phyloP scores from a whole-genome alignment of 1,140 invertebrate genomes.

The Myzus persicae region DNA sequence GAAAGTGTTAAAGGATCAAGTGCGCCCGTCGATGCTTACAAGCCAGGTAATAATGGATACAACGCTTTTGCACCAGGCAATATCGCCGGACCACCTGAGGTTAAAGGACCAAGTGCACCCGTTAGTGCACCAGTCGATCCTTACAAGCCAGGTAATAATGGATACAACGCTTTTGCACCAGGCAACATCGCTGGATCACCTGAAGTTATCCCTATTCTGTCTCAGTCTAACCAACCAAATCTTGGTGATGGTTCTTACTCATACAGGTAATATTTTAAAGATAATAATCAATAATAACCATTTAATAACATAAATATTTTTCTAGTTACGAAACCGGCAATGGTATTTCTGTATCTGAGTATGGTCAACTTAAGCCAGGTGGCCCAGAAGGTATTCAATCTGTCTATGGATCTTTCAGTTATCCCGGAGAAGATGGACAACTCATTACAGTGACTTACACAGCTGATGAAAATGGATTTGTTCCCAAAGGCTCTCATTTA shows the following conservation, averaged over 20 bases:
- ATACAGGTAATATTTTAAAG: constrained; percentile 60
- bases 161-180: constrained; percentile 46
- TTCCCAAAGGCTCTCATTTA: constrained; percentile 70
- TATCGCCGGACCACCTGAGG: constrained; percentile 48
- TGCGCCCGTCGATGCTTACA: background rate
- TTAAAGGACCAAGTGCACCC: constrained; percentile 33
- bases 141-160: constrained; percentile 24
- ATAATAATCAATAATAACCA: background rate
- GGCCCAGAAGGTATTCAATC: constrained; percentile 70
- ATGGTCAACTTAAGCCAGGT: constrained; percentile 73
- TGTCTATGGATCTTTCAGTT: constrained; percentile 69
- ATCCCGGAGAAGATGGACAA: constrained; percentile 78
- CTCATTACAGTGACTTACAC: constrained; percentile 75
- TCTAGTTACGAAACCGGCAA: constrained; percentile 73
- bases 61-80: constrained; percentile 49
- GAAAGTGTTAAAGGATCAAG: background rate
- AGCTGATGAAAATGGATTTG: constrained; percentile 76
- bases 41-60: constrained; percentile 28
- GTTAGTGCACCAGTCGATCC: background rate
- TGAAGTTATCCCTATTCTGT: constrained; percentile 61
- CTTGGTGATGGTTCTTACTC: constrained; percentile 62
- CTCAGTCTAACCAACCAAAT: constrained; percentile 61
- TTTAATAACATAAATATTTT: constrained; percentile 58
- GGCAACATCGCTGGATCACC: constrained; percentile 39
- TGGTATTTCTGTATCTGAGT: constrained; percentile 73